Conservation (phyloP, 2,113 vertebrate species). For the Sorex fumeus region DNA sequence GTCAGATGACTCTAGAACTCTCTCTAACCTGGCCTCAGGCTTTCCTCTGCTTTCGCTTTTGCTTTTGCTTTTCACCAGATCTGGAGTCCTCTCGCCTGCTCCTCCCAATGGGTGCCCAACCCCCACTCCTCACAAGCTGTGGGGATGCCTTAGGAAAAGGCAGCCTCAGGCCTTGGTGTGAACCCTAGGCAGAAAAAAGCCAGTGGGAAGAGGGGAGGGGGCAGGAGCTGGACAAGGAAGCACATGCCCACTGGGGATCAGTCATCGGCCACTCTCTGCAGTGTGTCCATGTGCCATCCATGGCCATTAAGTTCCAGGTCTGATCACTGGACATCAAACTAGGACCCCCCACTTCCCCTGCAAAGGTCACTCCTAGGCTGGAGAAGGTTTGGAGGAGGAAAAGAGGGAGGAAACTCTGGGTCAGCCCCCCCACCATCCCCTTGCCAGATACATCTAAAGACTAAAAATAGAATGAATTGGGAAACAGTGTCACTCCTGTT, state of each 20-base stretch:
- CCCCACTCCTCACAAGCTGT: not conserved
- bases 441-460: too few species aligned
- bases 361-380: not conserved
- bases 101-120: fast-evolving
- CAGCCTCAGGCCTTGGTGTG: not conserved
- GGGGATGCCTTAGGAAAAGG: not conserved
- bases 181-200: not conserved
- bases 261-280: not conserved
- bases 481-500: too few species aligned
- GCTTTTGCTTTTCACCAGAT: not conserved
- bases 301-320: not conserved
- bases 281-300: not conserved
- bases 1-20: not conserved
- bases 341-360: too few species aligned
- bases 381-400: not conserved
- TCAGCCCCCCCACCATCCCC: not conserved
- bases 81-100: not conserved
- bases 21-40: not conserved
- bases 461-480: too few species aligned
- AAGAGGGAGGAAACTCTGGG: not conserved
- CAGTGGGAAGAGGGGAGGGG: not conserved
- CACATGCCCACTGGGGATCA: not conserved
- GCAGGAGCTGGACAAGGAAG: not conserved
- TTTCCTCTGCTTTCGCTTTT: not conserved
- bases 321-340: not conserved